A percentile compares a stretch with the other conserved stretches of the same genome.
These are phyloP conservation scores for Spongia lamella DNA, from an alignment of 37 sponge, comb jelly and placozoan species.

Conservation along the genomic window DNA sequence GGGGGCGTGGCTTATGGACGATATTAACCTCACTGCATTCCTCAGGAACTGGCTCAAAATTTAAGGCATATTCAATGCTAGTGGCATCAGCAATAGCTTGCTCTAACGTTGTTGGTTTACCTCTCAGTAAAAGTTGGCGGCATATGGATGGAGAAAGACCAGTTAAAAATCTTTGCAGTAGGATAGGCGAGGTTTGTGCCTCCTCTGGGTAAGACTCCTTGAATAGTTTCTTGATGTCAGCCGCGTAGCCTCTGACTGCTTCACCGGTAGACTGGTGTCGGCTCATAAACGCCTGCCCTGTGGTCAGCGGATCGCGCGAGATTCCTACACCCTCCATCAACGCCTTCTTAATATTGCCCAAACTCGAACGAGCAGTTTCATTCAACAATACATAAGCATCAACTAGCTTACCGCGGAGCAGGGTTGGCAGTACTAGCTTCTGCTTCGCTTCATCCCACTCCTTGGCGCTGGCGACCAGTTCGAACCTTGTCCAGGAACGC, in stretches of 20 bases:
- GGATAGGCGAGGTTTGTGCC: slow-evolving; percentile 7
- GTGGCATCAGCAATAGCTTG: slow-evolving; percentile 29
- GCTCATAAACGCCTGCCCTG: neutral
- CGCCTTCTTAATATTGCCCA: slow-evolving; percentile 11
- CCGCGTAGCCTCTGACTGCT: slow-evolving; percentile 11
- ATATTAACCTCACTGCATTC: too few relatives aligned
- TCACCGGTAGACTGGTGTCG: slow-evolving; percentile 6
- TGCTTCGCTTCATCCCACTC: slow-evolving; percentile 51
- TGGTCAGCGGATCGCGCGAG: slow-evolving; percentile 12
- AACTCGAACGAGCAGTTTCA: neutral
- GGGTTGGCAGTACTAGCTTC: slow-evolving; percentile 18
- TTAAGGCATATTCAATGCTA: slow-evolving; percentile 21
- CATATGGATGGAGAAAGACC: slow-evolving; percentile 23
- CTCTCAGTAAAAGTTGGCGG: slow-evolving; percentile 24
- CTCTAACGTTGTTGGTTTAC: slow-evolving; percentile 17
- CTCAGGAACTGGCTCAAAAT: neutral
- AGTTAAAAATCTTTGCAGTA: slow-evolving; percentile 30
- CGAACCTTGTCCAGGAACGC: slow-evolving; percentile 30
- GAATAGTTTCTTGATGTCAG: slow-evolving; percentile 21
- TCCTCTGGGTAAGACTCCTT: slow-evolving; percentile 33
- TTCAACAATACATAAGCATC: slow-evolving; percentile 18
- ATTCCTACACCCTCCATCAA: slow-evolving; percentile 11
- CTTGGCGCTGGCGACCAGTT: slow-evolving; percentile 36
- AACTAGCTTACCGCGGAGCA: slow-evolving; percentile 33
- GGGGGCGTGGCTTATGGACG: too few relatives aligned